phyloP scores from a whole-genome alignment of 2,888 invertebrate species.

The Folsomia manolachei region DNA sequence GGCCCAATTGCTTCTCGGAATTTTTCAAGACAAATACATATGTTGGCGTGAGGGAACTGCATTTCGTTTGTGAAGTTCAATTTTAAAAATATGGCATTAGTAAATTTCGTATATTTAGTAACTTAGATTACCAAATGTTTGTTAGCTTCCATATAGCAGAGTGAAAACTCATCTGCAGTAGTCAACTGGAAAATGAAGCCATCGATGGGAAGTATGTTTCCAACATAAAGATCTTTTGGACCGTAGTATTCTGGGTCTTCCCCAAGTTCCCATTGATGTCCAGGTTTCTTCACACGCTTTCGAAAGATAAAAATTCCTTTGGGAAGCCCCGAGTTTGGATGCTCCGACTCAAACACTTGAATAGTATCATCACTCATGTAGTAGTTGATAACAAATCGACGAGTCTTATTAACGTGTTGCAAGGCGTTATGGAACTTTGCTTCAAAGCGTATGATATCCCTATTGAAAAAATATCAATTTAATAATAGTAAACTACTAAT shows the following conservation, averaged over 20 bases:
- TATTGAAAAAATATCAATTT: constrained; percentile 53
- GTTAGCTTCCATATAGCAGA: constrained; percentile 81
- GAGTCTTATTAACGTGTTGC: constrained; percentile 55
- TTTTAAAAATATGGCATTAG: not conserved
- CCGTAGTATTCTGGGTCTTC: constrained; percentile 72
- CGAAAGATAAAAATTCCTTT: constrained; percentile 60
- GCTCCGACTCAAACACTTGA: constrained; percentile 73
- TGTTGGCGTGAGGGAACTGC: constrained; percentile 70
- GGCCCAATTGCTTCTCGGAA: constrained; percentile 66
- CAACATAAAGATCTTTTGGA: constrained; percentile 79
- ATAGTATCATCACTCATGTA: constrained; percentile 80
- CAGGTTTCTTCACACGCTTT: constrained; percentile 68
- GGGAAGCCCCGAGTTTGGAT: constrained; percentile 63
- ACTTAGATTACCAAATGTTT: constrained; percentile 62
- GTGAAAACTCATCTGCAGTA: constrained; percentile 80
- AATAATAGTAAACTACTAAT: not conserved
- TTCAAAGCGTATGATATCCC: constrained; percentile 73
- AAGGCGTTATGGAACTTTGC: constrained; percentile 68
- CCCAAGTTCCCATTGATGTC: constrained; percentile 67
- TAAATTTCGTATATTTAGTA: not conserved
- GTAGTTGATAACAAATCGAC: constrained; percentile 78
- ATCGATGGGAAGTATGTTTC: constrained; percentile 72
- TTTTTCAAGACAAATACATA: constrained; percentile 70
- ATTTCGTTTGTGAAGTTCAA: too few species aligned
- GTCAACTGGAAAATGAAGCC: constrained; percentile 74